Percentiles rank a stretch among this genome's conserved stretches.
Conservation (phyloP, 2,113 vertebrate species). For the Neogale vison region DNA sequence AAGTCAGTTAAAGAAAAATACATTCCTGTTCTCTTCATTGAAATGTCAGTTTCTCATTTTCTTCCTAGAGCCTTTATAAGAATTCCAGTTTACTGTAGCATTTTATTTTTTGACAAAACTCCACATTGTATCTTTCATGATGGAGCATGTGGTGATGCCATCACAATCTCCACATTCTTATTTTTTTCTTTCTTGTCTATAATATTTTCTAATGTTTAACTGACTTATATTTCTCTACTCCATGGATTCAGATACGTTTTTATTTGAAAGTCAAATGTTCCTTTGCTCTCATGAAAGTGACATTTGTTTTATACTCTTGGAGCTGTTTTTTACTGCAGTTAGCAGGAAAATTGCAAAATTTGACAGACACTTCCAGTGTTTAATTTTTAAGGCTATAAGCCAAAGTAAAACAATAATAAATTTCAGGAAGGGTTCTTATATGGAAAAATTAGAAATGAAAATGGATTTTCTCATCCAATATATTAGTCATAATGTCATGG, state of each 20-base stretch:
- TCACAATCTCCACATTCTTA: not conserved
- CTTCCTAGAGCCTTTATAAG: slow-evolving; percentile 36
- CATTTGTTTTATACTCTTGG: slow-evolving; percentile 62
- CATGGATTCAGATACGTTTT: slow-evolving; percentile 35
- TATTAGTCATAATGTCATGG: slow-evolving; percentile 25
- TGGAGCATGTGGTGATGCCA: not conserved
- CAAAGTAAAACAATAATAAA: slow-evolving; percentile 70
- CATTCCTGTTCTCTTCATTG: slow-evolving; percentile 74
- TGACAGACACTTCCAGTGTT: slow-evolving; percentile 48
- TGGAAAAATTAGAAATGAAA: slow-evolving; percentile 69
- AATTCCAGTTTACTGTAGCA: not conserved
- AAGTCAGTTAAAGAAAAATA: slow-evolving; percentile 45
- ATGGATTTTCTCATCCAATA: slow-evolving; percentile 45
- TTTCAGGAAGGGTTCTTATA: slow-evolving; percentile 34
- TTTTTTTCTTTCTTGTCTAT: slow-evolving; percentile 34
- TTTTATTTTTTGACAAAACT: not conserved
- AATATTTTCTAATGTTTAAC: slow-evolving; percentile 46
- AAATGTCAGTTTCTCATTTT: slow-evolving; percentile 76
- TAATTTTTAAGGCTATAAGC: slow-evolving; percentile 54
- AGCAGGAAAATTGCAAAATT: slow-evolving; percentile 64
- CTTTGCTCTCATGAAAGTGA: slow-evolving; percentile 57
- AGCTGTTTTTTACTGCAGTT: slow-evolving; percentile 42
- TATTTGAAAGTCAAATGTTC: slow-evolving; percentile 67
- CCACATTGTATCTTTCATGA: not conserved
- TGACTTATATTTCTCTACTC: slow-evolving; percentile 6